Evolutionary conservation across 37 sponge, comb jelly and placozoan genomes (phyloP), one percentile per base, ranked within the genome.

Genomic region (Halichondria panicea): DNA sequence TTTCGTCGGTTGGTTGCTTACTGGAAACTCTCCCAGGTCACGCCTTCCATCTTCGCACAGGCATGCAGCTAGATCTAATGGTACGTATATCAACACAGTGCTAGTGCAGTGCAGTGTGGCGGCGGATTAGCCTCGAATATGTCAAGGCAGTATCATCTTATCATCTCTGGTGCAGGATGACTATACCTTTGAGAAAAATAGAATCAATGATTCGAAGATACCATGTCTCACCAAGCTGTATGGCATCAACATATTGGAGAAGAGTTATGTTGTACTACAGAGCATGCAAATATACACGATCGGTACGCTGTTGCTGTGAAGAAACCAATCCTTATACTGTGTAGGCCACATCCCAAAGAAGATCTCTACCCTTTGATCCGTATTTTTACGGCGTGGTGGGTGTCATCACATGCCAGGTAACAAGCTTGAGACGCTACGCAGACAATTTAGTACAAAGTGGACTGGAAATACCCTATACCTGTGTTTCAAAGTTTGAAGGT

Each of bases 401-500:
- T 32, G 63, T 67, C 3, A 81, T 72, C 35, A 8, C 48, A 0
- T 81, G 63, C 36, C 27, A 24, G 0, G 74, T 81, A 21, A 71
- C 57, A 36, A 74, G 73, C 1, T 40, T 30, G 22, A 50, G 42
- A 48, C 40, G 70, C 12, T 59, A 44, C 37, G 61, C 73, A 27
- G 66, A n/a, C 22, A 74, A 71, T 43, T 63, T 81, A 72, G 74
- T 66, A 54, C 82, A 81, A 81, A 74, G 82, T 35, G 75, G 83
- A 12, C 41, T 82, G 44, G 73, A 81, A 58, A 32, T 81, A 22
- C 83, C 83, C 12, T n/a, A n/a, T n/a, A n/a, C n/a, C n/a, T 82
- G 83, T 37, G 66, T 33, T 18, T 40, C 74, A 0, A 71, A 59
- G 9, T 73, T 82, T 53, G 32, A 24, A 60, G 82, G 83, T 33